Conservation (phyloP, 2,797 vertebrate species). For the Scolopax bukidnonensis region DNA sequence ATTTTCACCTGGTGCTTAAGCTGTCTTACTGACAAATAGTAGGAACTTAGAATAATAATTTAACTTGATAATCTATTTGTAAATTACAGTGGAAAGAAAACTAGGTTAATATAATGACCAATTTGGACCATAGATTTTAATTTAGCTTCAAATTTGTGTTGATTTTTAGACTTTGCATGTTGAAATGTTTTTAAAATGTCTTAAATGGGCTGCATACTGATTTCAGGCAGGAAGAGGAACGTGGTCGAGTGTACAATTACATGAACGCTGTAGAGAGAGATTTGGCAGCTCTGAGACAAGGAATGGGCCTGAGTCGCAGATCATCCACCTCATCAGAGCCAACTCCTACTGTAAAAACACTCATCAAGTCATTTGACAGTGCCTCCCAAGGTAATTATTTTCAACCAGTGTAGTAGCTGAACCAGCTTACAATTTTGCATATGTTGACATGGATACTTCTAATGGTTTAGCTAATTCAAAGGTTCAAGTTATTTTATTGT, state of each 20-base stretch:
- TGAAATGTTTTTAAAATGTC: not conserved
- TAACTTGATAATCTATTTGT: not conserved
- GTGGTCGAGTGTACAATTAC: slow-evolving; percentile 97
- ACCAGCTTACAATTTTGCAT: not conserved
- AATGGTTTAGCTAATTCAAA: not conserved
- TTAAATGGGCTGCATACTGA: not conserved
- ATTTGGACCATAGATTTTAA: slow-evolving; percentile 2
- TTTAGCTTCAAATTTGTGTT: not conserved
- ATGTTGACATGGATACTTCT: not conserved
- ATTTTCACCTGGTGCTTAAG: not conserved
- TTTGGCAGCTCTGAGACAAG: slow-evolving; percentile 91
- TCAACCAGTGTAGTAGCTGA: not conserved
- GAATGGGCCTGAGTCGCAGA: slow-evolving; percentile 92
- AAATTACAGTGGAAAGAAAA: slow-evolving; percentile 10
- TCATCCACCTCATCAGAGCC: slow-evolving; percentile 95
- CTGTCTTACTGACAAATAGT: not conserved
- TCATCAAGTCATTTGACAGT: slow-evolving; percentile 96
- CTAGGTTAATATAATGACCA: not conserved
- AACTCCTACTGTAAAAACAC: slow-evolving; percentile 94
- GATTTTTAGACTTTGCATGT: not conserved
- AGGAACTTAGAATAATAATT: not conserved
- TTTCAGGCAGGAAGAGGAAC: slow-evolving; percentile 92
- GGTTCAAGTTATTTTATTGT: not conserved
- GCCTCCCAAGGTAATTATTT: slow-evolving; percentile 86
- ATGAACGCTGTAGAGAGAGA: slow-evolving; percentile 97